phyloP scores from a whole-genome alignment of 2,888 invertebrate genomes.

The Drosophila kambysellisi region DNA sequence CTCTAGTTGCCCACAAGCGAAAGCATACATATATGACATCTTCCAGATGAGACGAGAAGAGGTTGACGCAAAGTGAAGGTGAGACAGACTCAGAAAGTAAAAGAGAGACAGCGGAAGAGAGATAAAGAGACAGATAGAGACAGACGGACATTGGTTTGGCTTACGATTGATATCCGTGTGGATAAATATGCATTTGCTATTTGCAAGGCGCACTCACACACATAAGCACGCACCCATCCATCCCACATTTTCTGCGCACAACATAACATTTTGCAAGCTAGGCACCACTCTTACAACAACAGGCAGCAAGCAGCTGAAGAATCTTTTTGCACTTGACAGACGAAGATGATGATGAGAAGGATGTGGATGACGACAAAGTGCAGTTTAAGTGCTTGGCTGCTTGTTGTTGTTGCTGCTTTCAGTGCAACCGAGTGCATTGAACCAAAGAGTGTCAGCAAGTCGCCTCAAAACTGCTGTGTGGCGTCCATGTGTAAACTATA shows the following conservation, averaged over 20 bases:
- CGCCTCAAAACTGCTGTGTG: conserved; percentile 1
- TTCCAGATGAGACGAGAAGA: not conserved
- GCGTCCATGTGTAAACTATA: not conserved
- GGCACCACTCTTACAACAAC: conserved; percentile 40
- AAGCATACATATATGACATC: conserved; percentile 5
- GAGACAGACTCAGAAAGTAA: not conserved
- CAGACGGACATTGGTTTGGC: not conserved
- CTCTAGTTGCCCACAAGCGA: conserved; percentile 52
- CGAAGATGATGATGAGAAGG: conserved; percentile 28
- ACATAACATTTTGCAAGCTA: conserved; percentile 37
- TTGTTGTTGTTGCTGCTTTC: conserved; percentile 33
- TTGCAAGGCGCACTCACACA: conserved; percentile 36
- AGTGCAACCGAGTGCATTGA: conserved; percentile 60
- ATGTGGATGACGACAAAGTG: conserved; percentile 63
- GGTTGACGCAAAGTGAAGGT: conserved; percentile 12
- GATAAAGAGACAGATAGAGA: not conserved
- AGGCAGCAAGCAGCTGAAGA: conserved; percentile 35
- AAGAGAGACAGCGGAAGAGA: not conserved
- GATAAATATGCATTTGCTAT: conserved; percentile 7
- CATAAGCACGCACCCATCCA: not conserved
- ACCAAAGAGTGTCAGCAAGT: conserved; percentile 38
- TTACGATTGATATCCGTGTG: conserved; percentile 8
- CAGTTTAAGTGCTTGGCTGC: conserved; percentile 48
- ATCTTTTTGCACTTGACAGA: conserved; percentile 56
- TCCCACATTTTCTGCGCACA: not conserved